Evolutionary conservation across 2,888 invertebrate genomes (phyloP).

Genomic region (Callinectes sapidus): DNA sequence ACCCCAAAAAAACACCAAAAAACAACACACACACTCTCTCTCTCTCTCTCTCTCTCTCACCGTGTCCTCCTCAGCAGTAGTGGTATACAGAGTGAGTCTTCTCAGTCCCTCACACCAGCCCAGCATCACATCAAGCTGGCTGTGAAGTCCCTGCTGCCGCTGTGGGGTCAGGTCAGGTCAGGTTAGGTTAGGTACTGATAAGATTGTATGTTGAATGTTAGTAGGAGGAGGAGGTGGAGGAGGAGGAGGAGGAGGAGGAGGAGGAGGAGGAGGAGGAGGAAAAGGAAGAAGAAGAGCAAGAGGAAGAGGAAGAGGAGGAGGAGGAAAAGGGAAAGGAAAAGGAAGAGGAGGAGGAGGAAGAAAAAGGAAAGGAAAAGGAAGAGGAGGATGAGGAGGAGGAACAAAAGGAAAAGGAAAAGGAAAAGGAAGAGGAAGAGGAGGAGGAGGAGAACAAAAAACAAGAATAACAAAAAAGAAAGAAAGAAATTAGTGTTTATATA

Average conservation of each 20-base stretch:
- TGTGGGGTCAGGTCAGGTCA: neutral
- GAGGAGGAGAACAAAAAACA: neutral
- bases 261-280: neutral
- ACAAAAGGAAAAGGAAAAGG: too few species aligned
- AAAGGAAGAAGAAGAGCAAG: too few species aligned
- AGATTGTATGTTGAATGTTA: too few species aligned
- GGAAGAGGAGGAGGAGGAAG: conserved; percentile 21
- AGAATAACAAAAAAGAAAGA: neutral
- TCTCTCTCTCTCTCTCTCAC: neutral
- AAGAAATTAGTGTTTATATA: too few species aligned
- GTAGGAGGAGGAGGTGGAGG: neutral
- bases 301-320: too few species aligned
- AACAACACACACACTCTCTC: neutral
- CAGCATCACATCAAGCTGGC: conserved; percentile 50
- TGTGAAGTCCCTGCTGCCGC: conserved; percentile 58
- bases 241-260: conserved; percentile 3
- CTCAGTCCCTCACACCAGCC: conserved; percentile 48
- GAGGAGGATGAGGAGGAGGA: neutral
- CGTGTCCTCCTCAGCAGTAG: conserved; percentile 19
- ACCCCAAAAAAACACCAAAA: too few species aligned
- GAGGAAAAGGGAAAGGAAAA: too few species aligned
- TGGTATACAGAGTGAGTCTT: conserved; percentile 49
- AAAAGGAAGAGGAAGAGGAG: neutral
- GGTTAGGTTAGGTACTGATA: neutral
- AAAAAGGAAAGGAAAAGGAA: neutral